Percentiles rank a stretch among this genome's conserved stretches.
Conservation (phyloP, 2,113 vertebrate species). For the Alectura lathami region DNA sequence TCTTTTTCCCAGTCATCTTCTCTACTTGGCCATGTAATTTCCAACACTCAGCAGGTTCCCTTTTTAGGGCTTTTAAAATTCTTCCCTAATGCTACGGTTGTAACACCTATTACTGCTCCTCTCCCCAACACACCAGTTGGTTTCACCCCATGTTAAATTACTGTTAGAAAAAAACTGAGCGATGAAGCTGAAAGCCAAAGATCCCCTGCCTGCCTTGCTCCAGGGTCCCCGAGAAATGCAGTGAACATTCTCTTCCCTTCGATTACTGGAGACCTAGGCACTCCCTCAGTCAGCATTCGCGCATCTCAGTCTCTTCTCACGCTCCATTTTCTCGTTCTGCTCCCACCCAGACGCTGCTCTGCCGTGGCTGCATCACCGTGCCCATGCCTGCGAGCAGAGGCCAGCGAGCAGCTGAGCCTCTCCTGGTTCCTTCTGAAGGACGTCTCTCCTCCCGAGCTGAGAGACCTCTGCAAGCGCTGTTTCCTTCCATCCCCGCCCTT, state of each 20-base stretch:
- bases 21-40: background rate
- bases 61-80: background rate
- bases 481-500: background rate
- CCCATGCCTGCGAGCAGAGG: rapidly evolving
- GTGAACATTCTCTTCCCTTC: background rate
- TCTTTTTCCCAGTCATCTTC: background rate
- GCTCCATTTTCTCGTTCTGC: rapidly evolving
- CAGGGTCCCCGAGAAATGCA: background rate
- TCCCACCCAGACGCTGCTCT: background rate
- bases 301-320: too few relatives aligned
- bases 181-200: background rate
- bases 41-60: background rate
- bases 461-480: background rate
- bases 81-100: background rate
- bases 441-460: background rate
- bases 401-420: background rate
- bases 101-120: background rate
- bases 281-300: background rate
- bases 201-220: rapidly evolving
- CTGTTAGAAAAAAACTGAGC: background rate
- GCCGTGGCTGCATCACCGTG: background rate
- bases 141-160: background rate
- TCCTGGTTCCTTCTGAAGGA: background rate
- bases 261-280: background rate
- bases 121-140: rapidly evolving